These are phyloP conservation scores for Anguilla pacifica DNA, from an alignment of 2,797 vertebrate genomes.

Conservation along the genomic window DNA sequence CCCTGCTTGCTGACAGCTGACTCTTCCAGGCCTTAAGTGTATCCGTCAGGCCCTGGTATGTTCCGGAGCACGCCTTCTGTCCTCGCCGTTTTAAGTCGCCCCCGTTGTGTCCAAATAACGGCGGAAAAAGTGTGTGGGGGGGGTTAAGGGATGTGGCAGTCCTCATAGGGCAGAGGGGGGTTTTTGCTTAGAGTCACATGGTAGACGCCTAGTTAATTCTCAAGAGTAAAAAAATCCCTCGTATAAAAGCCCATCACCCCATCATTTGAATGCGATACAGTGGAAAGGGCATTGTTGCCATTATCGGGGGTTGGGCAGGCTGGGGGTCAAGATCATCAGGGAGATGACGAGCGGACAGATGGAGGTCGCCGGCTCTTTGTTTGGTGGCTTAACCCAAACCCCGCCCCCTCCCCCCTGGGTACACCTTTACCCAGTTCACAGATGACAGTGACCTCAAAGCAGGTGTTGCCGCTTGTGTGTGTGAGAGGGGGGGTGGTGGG, in stretches of 20 bases:
- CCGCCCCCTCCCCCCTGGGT: background rate
- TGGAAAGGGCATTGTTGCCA: constrained; percentile 30
- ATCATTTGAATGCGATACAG: constrained; percentile 12
- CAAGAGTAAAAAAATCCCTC: constrained; percentile 51
- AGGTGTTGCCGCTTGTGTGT: constrained; percentile 51
- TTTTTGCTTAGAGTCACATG: constrained; percentile 62
- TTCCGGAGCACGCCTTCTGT: constrained; percentile 17
- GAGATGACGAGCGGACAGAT: constrained; percentile 73
- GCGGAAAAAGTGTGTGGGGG: background rate
- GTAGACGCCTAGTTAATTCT: constrained; percentile 79
- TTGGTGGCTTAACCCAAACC: constrained; percentile 50
- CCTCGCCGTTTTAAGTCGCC: constrained; percentile 15
- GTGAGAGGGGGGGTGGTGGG: too few relatives aligned
- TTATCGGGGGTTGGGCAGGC: constrained; percentile 32
- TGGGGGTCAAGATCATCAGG: constrained; percentile 56
- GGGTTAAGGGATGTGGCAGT: constrained; percentile 53
- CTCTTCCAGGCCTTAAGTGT: constrained; percentile 49
- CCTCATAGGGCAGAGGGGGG: constrained; percentile 53
- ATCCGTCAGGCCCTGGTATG: constrained; percentile 11
- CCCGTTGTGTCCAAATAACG: background rate
- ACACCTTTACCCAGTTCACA: constrained; percentile 28
- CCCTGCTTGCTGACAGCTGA: constrained; percentile 43
- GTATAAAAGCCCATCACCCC: background rate
- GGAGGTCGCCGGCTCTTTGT: constrained; percentile 66
- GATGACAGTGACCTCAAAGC: constrained; percentile 53